These are phyloP conservation scores for Pelagia noctiluca DNA, from an alignment of 30 jellyfish, hydroid and myxozoan genomes.

Conservation along the genomic window DNA sequence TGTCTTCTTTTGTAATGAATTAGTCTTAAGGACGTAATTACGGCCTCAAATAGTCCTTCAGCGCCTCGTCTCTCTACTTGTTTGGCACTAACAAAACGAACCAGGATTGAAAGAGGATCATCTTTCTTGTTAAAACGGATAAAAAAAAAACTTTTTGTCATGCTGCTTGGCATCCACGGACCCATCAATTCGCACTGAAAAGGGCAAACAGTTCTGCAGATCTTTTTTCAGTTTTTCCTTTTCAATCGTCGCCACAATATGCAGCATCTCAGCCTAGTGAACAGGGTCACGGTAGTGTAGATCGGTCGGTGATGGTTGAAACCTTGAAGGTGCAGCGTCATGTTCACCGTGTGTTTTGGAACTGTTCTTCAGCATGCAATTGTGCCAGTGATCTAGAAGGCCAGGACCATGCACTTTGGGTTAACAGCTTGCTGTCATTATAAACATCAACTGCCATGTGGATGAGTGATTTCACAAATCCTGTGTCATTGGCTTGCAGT, in stretches of 20 bases:
- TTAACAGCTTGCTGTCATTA: slow-evolving; percentile 44
- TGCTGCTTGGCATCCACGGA: slow-evolving; percentile 19
- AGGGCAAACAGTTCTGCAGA: background rate
- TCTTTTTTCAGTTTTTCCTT: background rate
- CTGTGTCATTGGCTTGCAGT: slow-evolving; percentile 35
- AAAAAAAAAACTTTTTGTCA: slow-evolving; percentile 1
- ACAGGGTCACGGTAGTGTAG: slow-evolving; percentile 20
- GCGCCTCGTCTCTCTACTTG: slow-evolving; percentile 28
- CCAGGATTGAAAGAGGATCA: slow-evolving; percentile 4
- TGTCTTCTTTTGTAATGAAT: background rate
- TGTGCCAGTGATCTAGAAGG: slow-evolving; percentile 8
- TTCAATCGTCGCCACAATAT: background rate
- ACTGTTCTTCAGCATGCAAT: slow-evolving; percentile 32
- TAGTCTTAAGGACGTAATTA: background rate
- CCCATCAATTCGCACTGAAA: slow-evolving; percentile 6
- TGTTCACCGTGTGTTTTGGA: slow-evolving; percentile 13
- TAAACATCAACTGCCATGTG: slow-evolving; percentile 30
- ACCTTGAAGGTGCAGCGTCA: slow-evolving; percentile 30
- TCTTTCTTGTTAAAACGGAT: slow-evolving; percentile 34
- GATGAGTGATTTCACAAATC: slow-evolving; percentile 32
- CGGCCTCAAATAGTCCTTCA: slow-evolving; percentile 25
- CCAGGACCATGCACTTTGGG: slow-evolving; percentile 54
- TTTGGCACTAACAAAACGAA: background rate
- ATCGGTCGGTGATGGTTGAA: slow-evolving; percentile 39
- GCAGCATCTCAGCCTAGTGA: background rate